A percentile compares a stretch with the other conserved stretches of the same genome.
Evolutionary conservation across 1,140 invertebrate genomes (phyloP).

Genomic region (Helicoverpa armigera): DNA sequence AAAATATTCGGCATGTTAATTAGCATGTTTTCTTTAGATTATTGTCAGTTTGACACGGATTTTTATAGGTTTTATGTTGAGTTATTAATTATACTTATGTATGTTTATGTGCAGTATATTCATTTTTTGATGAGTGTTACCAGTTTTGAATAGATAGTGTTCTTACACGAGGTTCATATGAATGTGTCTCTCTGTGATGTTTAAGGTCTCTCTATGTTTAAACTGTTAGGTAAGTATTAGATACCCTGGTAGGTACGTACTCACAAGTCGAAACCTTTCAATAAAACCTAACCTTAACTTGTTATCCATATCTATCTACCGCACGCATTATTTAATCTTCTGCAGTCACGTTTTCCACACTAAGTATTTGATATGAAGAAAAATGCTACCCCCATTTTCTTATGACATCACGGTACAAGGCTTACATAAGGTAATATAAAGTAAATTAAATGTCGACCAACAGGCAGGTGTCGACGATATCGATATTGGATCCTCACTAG

Average conservation of each 20-base stretch:
- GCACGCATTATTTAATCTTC: background rate
- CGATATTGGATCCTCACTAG: conserved; percentile 9
- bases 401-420: background rate
- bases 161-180: too few species aligned
- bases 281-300: background rate
- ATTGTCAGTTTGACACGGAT: background rate
- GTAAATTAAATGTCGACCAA: conserved; percentile 41
- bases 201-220: too few species aligned
- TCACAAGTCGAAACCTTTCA: too few species aligned
- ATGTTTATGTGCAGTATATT: background rate
- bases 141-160: too few species aligned
- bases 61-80: background rate
- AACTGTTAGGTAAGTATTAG: too few species aligned
- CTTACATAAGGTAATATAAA: conserved; percentile 29
- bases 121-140: too few species aligned
- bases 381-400: background rate
- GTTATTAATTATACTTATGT: background rate
- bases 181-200: too few species aligned
- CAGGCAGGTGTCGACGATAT: conserved; percentile 24
- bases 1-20: conserved; percentile 33
- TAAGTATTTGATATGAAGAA: background rate
- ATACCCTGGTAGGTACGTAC: too few species aligned
- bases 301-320: background rate
- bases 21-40: conserved; percentile 13
- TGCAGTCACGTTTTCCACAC: background rate